A percentile compares a stretch with the other conserved stretches of the same genome.
Evolutionary conservation across 2,888 invertebrate genomes (phyloP).

Genomic region (Conistra vaccinii): DNA sequence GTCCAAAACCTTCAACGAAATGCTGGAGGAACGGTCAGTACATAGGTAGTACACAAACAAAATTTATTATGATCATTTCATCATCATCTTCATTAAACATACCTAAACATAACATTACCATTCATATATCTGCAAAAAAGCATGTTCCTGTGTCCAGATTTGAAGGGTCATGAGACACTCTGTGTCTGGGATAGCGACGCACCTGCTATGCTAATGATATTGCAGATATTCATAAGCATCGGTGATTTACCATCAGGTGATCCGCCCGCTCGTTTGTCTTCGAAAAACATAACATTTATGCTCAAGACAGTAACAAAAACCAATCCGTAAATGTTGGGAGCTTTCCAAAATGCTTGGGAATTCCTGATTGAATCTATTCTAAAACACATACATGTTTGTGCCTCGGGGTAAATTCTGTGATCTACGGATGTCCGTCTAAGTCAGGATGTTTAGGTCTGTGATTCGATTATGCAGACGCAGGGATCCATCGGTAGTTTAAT

Average conservation of each 20-base stretch:
- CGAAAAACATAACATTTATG: background rate
- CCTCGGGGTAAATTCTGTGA: slow-evolving; percentile 5
- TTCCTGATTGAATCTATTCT: background rate
- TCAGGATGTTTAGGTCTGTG: slow-evolving; percentile 10
- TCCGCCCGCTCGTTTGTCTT: background rate
- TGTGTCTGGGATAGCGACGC: background rate
- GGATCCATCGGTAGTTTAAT: background rate
- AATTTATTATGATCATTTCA: slow-evolving; percentile 29
- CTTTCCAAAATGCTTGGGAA: too few relatives aligned
- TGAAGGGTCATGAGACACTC: background rate
- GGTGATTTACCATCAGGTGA: background rate
- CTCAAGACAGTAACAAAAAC: background rate
- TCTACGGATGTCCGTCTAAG: slow-evolving; percentile 9
- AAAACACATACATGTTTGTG: background rate
- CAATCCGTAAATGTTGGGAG: too few relatives aligned
- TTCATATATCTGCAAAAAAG: background rate
- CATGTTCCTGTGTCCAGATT: background rate
- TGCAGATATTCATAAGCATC: background rate
- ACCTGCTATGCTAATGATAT: background rate
- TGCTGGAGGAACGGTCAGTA: slow-evolving; percentile 96
- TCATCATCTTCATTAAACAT: background rate
- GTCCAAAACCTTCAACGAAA: slow-evolving; percentile 98
- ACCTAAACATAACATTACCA: too few relatives aligned
- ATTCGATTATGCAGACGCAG: background rate
- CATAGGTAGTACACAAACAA: slow-evolving; percentile 46